These are phyloP conservation scores for Tyria jacobaeae DNA, from an alignment of 2,888 invertebrate genomes.

Conservation along the genomic window DNA sequence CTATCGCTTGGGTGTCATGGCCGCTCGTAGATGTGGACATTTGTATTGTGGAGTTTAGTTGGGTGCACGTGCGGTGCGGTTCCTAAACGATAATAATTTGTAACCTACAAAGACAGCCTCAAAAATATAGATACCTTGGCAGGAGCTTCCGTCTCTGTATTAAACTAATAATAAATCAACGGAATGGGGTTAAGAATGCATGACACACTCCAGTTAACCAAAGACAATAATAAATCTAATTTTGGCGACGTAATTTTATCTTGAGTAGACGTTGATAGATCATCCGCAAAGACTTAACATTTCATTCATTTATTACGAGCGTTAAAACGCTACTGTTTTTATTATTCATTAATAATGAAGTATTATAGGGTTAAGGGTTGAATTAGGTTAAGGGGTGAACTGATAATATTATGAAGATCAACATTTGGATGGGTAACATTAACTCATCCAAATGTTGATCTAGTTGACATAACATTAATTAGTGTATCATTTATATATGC, in stretches of 20 bases:
- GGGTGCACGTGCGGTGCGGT: too few species aligned
- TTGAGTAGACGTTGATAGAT: slow-evolving; percentile 70
- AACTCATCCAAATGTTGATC: too few species aligned
- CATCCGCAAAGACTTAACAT: slow-evolving; percentile 61
- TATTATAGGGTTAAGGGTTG: slow-evolving; percentile 36
- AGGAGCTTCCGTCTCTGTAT: neutral
- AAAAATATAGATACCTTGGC: neutral
- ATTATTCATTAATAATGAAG: slow-evolving; percentile 50
- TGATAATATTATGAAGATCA: slow-evolving; percentile 5
- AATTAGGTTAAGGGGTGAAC: slow-evolving; percentile 26
- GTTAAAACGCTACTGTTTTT: slow-evolving; percentile 57
- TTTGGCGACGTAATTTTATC: slow-evolving; percentile 56
- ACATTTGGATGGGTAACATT: too few species aligned
- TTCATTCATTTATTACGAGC: slow-evolving; percentile 70
- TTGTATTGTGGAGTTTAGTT: too few species aligned
- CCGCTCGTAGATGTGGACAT: too few species aligned
- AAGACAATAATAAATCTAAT: slow-evolving; percentile 75
- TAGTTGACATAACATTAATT: neutral
- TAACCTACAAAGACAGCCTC: too few species aligned
- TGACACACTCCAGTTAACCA: slow-evolving; percentile 64
- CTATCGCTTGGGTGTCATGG: too few species aligned
- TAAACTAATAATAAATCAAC: slow-evolving; percentile 63
- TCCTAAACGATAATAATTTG: too few species aligned
- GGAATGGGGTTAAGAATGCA: slow-evolving; percentile 65
- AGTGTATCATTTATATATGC: neutral